Percentiles rank a stretch among this genome's conserved stretches.
Conservation (phyloP, 2,113 vertebrate species). For the Paedocypris sp. region DNA sequence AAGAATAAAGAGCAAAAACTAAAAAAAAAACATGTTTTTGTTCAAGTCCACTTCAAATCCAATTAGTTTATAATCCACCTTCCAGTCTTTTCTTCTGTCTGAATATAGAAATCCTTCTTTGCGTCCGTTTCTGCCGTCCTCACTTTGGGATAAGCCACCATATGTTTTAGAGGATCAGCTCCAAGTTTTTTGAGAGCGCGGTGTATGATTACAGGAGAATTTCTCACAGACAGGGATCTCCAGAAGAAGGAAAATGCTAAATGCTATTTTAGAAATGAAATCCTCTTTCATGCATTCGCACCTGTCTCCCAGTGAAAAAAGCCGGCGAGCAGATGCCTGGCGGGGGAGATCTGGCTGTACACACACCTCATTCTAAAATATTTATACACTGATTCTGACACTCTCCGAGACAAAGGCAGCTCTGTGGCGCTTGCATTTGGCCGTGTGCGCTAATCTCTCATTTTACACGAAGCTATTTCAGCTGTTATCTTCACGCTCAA, state of each 20-base stretch:
- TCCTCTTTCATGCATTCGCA: constrained; percentile 90
- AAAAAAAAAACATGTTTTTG: too few relatives aligned
- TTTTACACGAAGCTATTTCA: constrained; percentile 33
- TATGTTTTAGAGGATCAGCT: constrained; percentile 65
- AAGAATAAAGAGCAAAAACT: too few relatives aligned
- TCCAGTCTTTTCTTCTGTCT: neutral
- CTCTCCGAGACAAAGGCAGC: constrained; percentile 74
- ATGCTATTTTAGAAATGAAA: constrained; percentile 95
- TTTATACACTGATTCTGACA: constrained; percentile 94
- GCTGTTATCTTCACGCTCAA: constrained; percentile 37
- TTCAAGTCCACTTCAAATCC: neutral
- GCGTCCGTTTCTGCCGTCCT: constrained; percentile 23
- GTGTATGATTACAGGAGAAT: constrained; percentile 69
- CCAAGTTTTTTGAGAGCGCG: constrained; percentile 53
- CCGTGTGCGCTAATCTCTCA: constrained; percentile 45
- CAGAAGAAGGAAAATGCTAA: constrained; percentile 75
- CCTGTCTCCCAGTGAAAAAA: constrained; percentile 91
- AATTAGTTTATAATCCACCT: neutral
- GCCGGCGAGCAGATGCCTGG: constrained; percentile 83
- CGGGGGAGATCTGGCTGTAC: constrained; percentile 67
- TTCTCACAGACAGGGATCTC: constrained; percentile 71
- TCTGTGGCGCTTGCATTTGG: constrained; percentile 61
- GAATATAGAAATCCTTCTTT: constrained; percentile 16
- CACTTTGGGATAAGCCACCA: constrained; percentile 51
- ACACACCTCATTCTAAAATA: constrained; percentile 95